phyloP scores from a whole-genome alignment of 2,888 invertebrate genomes.

The Sesia bembeciformis region DNA sequence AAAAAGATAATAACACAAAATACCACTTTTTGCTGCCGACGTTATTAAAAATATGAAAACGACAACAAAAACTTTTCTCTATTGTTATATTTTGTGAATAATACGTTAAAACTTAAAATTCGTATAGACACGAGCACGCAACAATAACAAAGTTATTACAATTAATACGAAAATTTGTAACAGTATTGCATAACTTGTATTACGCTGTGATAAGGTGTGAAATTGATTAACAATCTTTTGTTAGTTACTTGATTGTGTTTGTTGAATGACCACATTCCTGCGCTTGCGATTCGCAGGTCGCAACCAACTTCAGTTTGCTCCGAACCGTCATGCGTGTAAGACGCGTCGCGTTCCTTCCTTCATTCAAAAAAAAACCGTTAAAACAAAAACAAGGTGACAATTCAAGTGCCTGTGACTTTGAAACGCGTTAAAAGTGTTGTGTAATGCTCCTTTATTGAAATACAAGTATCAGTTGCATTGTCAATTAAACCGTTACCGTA shows the following conservation, averaged over 20 bases:
- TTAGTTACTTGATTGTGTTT: neutral
- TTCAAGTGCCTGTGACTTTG: conserved; percentile 1
- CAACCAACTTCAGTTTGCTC: conserved; percentile 21
- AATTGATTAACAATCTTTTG: neutral
- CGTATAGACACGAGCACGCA: neutral
- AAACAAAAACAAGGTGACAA: conserved; percentile 1
- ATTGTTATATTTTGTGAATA: neutral
- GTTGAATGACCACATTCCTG: conserved; percentile 4
- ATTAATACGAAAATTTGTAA: neutral
- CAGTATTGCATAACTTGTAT: neutral
- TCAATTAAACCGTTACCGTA: conserved; percentile 4
- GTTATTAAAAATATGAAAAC: neutral
- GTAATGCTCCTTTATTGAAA: neutral
- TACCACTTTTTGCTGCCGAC: neutral
- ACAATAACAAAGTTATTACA: neutral
- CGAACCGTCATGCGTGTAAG: conserved; percentile 16
- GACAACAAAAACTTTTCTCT: neutral
- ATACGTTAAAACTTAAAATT: neutral
- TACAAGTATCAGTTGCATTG: neutral
- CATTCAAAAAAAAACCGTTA: conserved; percentile 8
- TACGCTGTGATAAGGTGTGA: neutral
- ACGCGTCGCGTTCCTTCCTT: conserved; percentile 6
- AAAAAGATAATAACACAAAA: neutral
- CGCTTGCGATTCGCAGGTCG: conserved; percentile 3
- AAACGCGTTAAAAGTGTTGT: neutral